Conservation (phyloP, 2,797 vertebrate species). For the Halcyon badia region DNA sequence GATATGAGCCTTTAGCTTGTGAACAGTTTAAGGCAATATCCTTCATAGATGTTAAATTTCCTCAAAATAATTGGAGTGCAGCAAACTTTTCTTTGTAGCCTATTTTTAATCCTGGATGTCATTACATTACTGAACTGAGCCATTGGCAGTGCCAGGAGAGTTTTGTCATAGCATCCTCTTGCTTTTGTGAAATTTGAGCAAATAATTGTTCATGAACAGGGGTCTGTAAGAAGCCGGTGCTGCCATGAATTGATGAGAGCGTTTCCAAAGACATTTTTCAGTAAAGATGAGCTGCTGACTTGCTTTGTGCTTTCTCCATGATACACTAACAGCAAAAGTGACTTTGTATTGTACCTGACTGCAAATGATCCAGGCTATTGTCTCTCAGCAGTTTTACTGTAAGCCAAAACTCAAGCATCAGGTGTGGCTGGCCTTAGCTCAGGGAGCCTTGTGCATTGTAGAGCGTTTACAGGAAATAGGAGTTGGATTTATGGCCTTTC, state of each 20-base stretch:
- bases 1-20: not conserved
- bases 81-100: not conserved
- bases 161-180: slow-evolving; percentile 71
- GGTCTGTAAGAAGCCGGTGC: slow-evolving; percentile 59
- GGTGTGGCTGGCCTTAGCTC: not conserved
- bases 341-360: slow-evolving; percentile 29
- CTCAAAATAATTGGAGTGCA: not conserved
- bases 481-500: not conserved
- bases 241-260: slow-evolving; percentile 53
- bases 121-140: slow-evolving; percentile 73
- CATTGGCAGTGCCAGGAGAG: slow-evolving; percentile 57
- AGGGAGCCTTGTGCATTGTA: not conserved
- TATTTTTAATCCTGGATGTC: slow-evolving; percentile 64
- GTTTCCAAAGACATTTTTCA: slow-evolving; percentile 63
- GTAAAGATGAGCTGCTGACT: slow-evolving; percentile 61
- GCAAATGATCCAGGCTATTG: not conserved
- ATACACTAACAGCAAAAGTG: slow-evolving; percentile 25
- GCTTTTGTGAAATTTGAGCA: slow-evolving; percentile 75
- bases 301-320: not conserved
- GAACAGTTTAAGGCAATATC: not conserved
- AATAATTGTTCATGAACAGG: slow-evolving; percentile 71
- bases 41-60: slow-evolving; percentile 2
- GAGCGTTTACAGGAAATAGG: not conserved
- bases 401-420: not conserved
- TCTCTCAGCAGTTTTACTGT: not conserved